Evolutionary conservation across 2,113 vertebrate genomes (phyloP).

Genomic region (Thermophis baileyi): DNA sequence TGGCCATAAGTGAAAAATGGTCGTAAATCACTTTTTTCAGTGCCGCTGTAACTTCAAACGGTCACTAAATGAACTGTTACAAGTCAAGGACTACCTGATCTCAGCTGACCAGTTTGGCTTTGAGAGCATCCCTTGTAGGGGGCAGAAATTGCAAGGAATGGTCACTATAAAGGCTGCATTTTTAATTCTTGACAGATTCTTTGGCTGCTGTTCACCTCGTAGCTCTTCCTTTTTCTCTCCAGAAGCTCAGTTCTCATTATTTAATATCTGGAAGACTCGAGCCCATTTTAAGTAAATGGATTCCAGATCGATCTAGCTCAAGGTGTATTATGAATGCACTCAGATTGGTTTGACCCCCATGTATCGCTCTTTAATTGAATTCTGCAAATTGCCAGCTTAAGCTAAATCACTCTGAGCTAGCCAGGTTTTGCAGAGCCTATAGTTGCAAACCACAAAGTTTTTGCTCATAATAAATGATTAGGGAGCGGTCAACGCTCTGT

Average conservation of each 20-base stretch:
- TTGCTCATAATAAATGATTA: too few relatives aligned
- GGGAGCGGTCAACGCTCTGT: background rate
- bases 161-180: slow-evolving; percentile 1
- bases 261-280: slow-evolving; percentile 17
- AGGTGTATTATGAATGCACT: background rate
- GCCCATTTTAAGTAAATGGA: slow-evolving; percentile 30
- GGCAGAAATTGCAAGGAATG: background rate
- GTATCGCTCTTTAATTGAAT: background rate
- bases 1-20: background rate
- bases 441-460: background rate
- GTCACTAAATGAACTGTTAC: background rate
- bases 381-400: slow-evolving; percentile 3
- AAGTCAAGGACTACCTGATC: background rate
- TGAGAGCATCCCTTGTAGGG: background rate
- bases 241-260: slow-evolving; percentile 4
- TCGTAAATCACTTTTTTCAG: background rate
- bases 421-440: background rate
- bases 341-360: slow-evolving; percentile 9
- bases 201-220: background rate
- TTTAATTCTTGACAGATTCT: background rate
- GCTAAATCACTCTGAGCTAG: background rate
- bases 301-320: slow-evolving; percentile 3
- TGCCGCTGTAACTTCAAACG: background rate
- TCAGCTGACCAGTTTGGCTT: background rate
- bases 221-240: background rate